phyloP scores from a whole-genome alignment of 2,113 vertebrate genomes.

The Struthidea cinerea region DNA sequence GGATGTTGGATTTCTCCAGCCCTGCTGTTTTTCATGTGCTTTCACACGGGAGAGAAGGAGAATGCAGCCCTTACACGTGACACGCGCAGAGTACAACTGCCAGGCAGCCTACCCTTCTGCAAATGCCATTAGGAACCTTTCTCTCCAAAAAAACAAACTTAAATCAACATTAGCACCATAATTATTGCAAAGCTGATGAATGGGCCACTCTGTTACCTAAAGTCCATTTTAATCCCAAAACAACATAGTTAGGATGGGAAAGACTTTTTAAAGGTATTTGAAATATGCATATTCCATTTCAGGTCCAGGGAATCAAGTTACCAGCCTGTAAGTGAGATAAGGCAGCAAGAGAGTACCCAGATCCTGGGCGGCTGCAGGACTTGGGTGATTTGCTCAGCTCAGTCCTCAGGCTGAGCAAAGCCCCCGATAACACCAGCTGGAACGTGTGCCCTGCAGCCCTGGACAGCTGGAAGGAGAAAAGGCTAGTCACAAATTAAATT shows the following conservation, averaged over 20 bases:
- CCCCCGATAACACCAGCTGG: constrained; percentile 62
- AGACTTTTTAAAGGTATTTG: constrained; percentile 37
- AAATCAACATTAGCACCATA: constrained; percentile 6
- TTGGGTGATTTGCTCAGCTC: constrained; percentile 68
- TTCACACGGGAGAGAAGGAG: background rate
- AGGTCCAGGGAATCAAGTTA: constrained; percentile 44
- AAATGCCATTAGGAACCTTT: constrained; percentile 15
- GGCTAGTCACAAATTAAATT: constrained; percentile 71
- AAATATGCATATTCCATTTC: constrained; percentile 40
- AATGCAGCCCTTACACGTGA: background rate
- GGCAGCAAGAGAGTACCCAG: background rate
- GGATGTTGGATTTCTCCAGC: background rate
- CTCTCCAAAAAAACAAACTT: background rate
- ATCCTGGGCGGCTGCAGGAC: background rate
- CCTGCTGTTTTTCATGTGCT: background rate
- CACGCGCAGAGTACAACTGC: background rate
- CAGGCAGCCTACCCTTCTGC: background rate
- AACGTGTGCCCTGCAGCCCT: constrained; percentile 46
- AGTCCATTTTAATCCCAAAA: constrained; percentile 42
- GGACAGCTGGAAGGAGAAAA: constrained; percentile 70
- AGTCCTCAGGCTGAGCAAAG: constrained; percentile 37
- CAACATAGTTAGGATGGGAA: constrained; percentile 62
- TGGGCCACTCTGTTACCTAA: background rate
- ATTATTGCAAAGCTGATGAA: constrained; percentile 14
- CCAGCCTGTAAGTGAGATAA: constrained; percentile 25